Base-by-base conservation (phyloP, 1,140 invertebrate species). In the Cydia pomonella region DNA sequence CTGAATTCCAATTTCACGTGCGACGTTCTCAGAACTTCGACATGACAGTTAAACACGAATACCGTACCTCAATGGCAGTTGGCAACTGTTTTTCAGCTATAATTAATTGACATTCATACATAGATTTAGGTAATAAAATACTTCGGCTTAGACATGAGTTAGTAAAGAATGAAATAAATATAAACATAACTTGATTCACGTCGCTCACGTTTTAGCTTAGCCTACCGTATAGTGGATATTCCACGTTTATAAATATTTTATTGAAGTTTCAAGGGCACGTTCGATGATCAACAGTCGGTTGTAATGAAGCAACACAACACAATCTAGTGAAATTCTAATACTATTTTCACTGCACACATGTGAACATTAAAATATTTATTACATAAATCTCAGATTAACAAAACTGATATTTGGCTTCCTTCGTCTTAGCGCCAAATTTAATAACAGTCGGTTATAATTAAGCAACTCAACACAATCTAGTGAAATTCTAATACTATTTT, bases 171-270 rank as follows among this genome's bases (percentile, higher is more conserved):
- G n/a, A 47, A 21, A 44, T 23, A 38, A 47, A 41, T 41, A 21
- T 33, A 23, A 29, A 23, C 62, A 50, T 74, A 18, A 38, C n/a
- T 12, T 74, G 62, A 74, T 21, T 74, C 73, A 74, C 62, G 62
- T 53, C 3, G 12, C 62, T 64, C 62, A 74, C 73, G 62, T 53
- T 59, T 10, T 23, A 21, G 16, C 73, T 23, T 50, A 13, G 25
- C 27, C n/a, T 18, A 6, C 59, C 18, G 21, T 62, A 63, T 21
- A 18, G 53, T 50, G 41, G 53, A 53, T 74, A n/a, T n/a, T n/a
- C n/a, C n/a, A n/a, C n/a, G 63, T 66, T 66, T 29, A 33, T 66
- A 66, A 16, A 63, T 29, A 25, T 29, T 16, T 66, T 66, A 66
- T 66, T 64, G 62, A 25, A 64, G 63, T 66, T 12, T 18, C 50